Conservation (phyloP, 1,140 invertebrate species). For the Leptinotarsa defecta region DNA sequence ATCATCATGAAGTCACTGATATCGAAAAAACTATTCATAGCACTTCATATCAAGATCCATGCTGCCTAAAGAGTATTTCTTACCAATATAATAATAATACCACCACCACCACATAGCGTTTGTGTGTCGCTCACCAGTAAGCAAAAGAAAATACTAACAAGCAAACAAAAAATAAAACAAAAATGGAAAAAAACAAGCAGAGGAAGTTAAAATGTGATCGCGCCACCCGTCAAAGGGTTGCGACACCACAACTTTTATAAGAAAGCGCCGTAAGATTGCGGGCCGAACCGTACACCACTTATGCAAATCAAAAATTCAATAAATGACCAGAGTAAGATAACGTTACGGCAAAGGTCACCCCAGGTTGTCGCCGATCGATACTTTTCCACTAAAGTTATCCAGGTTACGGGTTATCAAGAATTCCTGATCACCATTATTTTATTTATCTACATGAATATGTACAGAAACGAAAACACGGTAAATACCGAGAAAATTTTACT, state of each 20-base stretch:
- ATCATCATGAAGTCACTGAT: not conserved
- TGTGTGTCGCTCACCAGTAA: conserved; percentile 36
- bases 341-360: not conserved
- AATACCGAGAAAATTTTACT: no score
- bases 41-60: conserved; percentile 1
- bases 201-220: not conserved
- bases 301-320: conserved; percentile 31
- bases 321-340: conserved; percentile 10
- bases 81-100: conserved; percentile 43
- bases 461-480: not conserved
- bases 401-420: not conserved
- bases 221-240: not conserved
- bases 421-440: not conserved
- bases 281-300: conserved; percentile 20
- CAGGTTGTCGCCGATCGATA: conserved; percentile 20
- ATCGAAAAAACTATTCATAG: not conserved
- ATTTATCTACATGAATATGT: conserved; percentile 3
- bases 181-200: not conserved
- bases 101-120: conserved; percentile 44
- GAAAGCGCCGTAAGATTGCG: not conserved
- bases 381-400: not conserved
- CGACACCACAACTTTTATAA: no score
- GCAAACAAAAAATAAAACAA: conserved; percentile 22
- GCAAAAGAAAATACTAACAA: conserved; percentile 38
- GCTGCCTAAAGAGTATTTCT: conserved; percentile 29